Conservation (phyloP, 2,888 invertebrate species). For the Eristalis pertinax region DNA sequence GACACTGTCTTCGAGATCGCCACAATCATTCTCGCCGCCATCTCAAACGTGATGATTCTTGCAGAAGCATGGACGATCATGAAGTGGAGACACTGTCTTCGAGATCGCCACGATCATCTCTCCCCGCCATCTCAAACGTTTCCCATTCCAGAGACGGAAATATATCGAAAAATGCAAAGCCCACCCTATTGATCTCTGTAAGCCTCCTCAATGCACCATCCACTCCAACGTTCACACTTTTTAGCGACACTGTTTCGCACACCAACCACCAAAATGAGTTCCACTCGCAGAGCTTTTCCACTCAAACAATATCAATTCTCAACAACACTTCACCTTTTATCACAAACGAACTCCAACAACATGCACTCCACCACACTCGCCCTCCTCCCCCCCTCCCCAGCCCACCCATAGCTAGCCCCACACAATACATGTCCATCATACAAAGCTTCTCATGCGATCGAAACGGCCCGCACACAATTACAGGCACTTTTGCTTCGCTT, state of each 20-base stretch:
- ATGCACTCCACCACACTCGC: neutral
- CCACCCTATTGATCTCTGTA: no score
- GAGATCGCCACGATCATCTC: no score
- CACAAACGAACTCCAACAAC: slow-evolving; percentile 20
- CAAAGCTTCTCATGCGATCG: slow-evolving; percentile 51
- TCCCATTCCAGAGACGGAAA: no score
- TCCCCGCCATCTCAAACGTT: no score
- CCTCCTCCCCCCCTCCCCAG: neutral
- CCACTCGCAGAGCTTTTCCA: slow-evolving; percentile 16
- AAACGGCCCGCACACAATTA: neutral
- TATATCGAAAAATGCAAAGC: no score
- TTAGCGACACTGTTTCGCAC: slow-evolving; percentile 21
- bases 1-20: no score
- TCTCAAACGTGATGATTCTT: no score
- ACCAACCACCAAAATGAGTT: neutral
- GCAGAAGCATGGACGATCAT: no score
- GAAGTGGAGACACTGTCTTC: no score
- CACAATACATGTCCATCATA: slow-evolving; percentile 17
- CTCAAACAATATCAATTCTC: slow-evolving; percentile 5
- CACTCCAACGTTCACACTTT: neutral
- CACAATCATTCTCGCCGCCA: no score
- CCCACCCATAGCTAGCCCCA: slow-evolving; percentile 1
- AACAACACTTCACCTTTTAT: neutral
- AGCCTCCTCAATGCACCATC: no score
- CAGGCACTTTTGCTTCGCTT: neutral